Evolutionary conservation across 2,797 vertebrate genomes (phyloP).

Genomic region (Tokudaia muenninki): DNA sequence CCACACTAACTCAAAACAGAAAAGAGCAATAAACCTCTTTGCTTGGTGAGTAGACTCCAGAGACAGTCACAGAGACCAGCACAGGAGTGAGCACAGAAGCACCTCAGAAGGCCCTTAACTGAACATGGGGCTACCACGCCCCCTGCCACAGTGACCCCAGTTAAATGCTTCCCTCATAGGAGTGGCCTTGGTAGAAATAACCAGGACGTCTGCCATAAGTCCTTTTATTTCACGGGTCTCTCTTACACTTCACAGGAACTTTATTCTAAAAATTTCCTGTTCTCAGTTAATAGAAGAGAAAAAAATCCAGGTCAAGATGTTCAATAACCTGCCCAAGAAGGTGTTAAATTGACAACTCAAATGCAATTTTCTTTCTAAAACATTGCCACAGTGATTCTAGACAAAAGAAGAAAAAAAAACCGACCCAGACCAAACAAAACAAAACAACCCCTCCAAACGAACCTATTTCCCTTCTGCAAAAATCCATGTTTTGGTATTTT

Average conservation of each 20-base stretch:
- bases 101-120: neutral
- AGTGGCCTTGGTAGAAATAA: neutral
- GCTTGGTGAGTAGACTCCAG: neutral
- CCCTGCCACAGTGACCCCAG: no score
- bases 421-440: neutral
- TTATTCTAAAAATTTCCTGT: neutral
- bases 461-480: neutral
- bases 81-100: neutral
- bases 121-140: neutral
- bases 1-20: neutral
- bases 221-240: neutral
- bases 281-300: neutral
- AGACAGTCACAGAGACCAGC: neutral
- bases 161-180: no score
- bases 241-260: neutral
- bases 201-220: neutral
- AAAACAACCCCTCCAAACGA: neutral
- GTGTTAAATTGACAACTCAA: neutral
- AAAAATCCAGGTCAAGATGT: neutral
- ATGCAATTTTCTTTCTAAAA: neutral
- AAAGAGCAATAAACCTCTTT: neutral
- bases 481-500: neutral
- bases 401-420: neutral
- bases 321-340: neutral
- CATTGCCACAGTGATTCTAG: neutral